phyloP scores from a whole-genome alignment of 1,140 invertebrate genomes.

The Ruditapes philippinarum region DNA sequence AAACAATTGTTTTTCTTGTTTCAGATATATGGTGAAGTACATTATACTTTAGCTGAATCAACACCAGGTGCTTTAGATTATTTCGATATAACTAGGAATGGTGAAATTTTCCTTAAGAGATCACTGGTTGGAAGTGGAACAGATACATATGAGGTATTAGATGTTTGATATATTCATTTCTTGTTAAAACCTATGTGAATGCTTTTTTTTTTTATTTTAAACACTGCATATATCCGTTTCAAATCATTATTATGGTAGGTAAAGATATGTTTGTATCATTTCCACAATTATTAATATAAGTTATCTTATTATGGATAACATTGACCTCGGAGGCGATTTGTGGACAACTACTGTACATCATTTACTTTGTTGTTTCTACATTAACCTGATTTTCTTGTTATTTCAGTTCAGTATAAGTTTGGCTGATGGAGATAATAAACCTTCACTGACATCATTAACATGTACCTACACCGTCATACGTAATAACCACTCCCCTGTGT shows the following conservation, averaged over 20 bases:
- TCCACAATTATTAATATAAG: too few species aligned
- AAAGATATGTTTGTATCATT: too few species aligned
- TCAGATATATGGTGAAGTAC: slow-evolving; percentile 35
- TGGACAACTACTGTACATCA: too few species aligned
- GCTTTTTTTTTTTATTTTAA: too few species aligned
- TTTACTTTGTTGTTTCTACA: too few species aligned
- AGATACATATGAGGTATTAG: slow-evolving; percentile 38
- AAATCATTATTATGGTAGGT: too few species aligned
- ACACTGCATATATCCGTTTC: too few species aligned
- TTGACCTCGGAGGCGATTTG: too few species aligned
- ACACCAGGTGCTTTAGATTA: slow-evolving; percentile 31
- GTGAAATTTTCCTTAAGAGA: slow-evolving; percentile 3
- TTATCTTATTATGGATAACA: too few species aligned
- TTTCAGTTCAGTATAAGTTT: slow-evolving; percentile 57
- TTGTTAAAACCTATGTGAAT: too few species aligned
- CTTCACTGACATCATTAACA: slow-evolving; percentile 3
- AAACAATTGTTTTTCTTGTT: neutral
- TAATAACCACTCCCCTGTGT: slow-evolving; percentile 90
- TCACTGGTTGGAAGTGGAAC: slow-evolving; percentile 29
- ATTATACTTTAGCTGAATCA: neutral
- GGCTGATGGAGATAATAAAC: slow-evolving; percentile 64
- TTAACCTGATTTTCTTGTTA: neutral
- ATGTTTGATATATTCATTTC: too few species aligned
- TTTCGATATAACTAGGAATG: slow-evolving; percentile 30
- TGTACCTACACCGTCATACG: slow-evolving; percentile 94